phyloP scores from a whole-genome alignment of 1,140 invertebrate genomes.

The Heliconius hewitsoni region DNA sequence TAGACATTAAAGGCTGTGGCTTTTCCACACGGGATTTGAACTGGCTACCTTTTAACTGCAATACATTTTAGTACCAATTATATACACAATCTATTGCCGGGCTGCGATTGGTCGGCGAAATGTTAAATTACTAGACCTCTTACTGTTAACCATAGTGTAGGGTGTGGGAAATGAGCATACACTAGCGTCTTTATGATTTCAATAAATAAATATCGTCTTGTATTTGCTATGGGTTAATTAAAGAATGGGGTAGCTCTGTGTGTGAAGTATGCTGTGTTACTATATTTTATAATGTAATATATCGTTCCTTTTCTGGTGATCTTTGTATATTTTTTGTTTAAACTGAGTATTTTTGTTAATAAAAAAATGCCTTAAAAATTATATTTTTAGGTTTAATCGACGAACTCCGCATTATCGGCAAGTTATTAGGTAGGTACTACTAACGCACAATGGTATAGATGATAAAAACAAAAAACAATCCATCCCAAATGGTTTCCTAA shows the following conservation, averaged over 20 bases:
- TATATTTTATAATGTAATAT: neutral
- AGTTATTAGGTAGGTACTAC: too few relatives aligned
- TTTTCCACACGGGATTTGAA: slow-evolving; percentile 30
- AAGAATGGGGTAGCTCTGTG: neutral
- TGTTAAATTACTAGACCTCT: slow-evolving; percentile 39
- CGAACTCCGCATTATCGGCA: too few relatives aligned
- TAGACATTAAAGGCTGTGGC: slow-evolving; percentile 17
- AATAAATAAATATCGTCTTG: slow-evolving; percentile 6
- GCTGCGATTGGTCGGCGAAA: slow-evolving; percentile 43
- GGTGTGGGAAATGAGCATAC: slow-evolving; percentile 13
- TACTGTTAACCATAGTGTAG: slow-evolving; percentile 5
- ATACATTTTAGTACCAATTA: slow-evolving; percentile 49
- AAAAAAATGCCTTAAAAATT: too few relatives aligned
- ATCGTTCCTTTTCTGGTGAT: too few relatives aligned
- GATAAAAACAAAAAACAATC: too few relatives aligned
- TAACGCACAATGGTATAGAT: too few relatives aligned
- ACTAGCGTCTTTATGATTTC: slow-evolving; percentile 1
- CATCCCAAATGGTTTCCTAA: too few relatives aligned
- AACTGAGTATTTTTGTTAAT: too few relatives aligned
- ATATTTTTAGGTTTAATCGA: too few relatives aligned
- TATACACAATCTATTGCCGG: slow-evolving; percentile 46
- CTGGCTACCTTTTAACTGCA: slow-evolving; percentile 40
- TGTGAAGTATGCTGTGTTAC: neutral
- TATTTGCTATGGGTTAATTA: slow-evolving; percentile 9
- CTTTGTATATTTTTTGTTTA: too few relatives aligned